phyloP scores from a whole-genome alignment of 2,888 invertebrate species.

The Tetheella fluctuosa region DNA sequence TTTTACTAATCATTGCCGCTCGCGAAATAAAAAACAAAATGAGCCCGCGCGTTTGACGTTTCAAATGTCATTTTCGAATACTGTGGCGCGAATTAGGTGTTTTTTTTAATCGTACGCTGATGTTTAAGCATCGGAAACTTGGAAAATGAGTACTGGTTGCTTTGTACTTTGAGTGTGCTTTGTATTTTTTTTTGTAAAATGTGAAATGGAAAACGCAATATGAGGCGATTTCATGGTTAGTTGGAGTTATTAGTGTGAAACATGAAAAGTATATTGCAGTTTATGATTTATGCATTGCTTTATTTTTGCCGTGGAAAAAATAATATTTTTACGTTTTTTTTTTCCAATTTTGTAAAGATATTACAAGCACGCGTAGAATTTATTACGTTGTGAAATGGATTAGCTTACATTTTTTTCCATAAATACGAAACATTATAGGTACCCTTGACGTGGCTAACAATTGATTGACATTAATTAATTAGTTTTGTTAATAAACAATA shows the following conservation, averaged over 20 bases:
- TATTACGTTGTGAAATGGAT: slow-evolving; percentile 1
- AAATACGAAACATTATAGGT: slow-evolving; percentile 3
- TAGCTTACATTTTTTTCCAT: background rate
- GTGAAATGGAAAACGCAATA: slow-evolving; percentile 77
- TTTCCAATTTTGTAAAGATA: slow-evolving; percentile 9
- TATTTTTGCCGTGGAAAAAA: slow-evolving; percentile 11
- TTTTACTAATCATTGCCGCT: slow-evolving; percentile 77
- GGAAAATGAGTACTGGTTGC: slow-evolving; percentile 60
- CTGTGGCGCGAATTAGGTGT: slow-evolving; percentile 26
- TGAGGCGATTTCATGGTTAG: slow-evolving; percentile 81
- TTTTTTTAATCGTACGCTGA: slow-evolving; percentile 40
- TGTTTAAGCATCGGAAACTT: slow-evolving; percentile 65
- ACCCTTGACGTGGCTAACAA: background rate
- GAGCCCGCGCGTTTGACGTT: slow-evolving; percentile 59
- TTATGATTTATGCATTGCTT: slow-evolving; percentile 21
- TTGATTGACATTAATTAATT: slow-evolving; percentile 2
- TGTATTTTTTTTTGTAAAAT: slow-evolving; percentile 59
- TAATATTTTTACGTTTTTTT: slow-evolving; percentile 13
- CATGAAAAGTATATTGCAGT: slow-evolving; percentile 43
- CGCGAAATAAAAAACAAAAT: slow-evolving; percentile 66
- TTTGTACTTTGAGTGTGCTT: slow-evolving; percentile 62
- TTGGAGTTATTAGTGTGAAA: slow-evolving; percentile 65
- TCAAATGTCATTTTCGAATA: slow-evolving; percentile 60
- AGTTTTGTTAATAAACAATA: background rate
- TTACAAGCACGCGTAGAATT: background rate